Evolutionary conservation across 1,140 invertebrate species (phyloP).

Genomic region (Kradibia gibbosae): DNA sequence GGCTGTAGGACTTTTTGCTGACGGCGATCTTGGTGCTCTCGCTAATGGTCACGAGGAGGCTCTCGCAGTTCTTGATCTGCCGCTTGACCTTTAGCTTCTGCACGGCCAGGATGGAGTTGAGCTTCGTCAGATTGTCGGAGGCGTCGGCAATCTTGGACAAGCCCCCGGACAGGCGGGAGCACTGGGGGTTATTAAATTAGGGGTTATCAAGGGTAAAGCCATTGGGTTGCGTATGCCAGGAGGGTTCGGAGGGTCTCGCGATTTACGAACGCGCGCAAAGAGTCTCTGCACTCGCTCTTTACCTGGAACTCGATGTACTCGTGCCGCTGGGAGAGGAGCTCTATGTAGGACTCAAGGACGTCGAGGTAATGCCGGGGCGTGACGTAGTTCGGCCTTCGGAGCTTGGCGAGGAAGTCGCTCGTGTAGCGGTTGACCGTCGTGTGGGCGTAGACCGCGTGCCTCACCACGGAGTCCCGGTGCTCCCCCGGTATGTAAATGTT

Average conservation of each 20-base stretch:
- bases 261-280: too few species aligned
- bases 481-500: constrained; percentile 77
- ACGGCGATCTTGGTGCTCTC: constrained; percentile 78
- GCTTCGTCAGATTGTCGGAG: constrained; percentile 79
- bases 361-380: constrained; percentile 94
- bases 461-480: constrained; percentile 80
- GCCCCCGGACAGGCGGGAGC: constrained; percentile 69
- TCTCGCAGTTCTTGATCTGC: constrained; percentile 83
- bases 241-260: too few species aligned
- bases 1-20: constrained; percentile 83
- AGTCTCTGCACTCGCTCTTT: not conserved
- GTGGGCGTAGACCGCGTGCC: constrained; percentile 89
- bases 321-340: constrained; percentile 78
- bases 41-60: constrained; percentile 79
- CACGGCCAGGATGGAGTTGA: constrained; percentile 83
- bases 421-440: constrained; percentile 81
- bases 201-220: too few species aligned
- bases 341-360: constrained; percentile 85
- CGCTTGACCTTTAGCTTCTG: constrained; percentile 84
- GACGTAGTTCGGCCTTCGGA: constrained; percentile 86
- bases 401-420: constrained; percentile 79
- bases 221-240: too few species aligned
- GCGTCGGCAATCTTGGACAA: constrained; percentile 86
- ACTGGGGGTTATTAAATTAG: constrained; percentile 11
- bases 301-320: constrained; percentile 68